phyloP scores from a whole-genome alignment of 1,140 invertebrate genomes.

The Bombus picipes region DNA sequence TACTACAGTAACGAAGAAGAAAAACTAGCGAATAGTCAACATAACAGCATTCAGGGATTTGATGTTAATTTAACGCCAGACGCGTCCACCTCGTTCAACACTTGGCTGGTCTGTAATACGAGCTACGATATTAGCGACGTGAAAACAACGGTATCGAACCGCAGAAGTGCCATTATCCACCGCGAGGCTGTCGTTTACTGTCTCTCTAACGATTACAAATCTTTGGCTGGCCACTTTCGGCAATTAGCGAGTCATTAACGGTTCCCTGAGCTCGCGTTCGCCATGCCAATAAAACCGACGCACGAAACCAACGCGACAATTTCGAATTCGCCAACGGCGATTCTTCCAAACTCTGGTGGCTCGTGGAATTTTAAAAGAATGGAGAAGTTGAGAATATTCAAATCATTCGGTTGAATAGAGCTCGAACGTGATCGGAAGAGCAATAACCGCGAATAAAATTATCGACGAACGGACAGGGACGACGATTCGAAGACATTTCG shows the following conservation, averaged over 20 bases:
- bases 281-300: conserved; percentile 2
- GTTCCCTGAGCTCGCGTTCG: conserved; percentile 5
- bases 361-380: no score
- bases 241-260: conserved; percentile 54
- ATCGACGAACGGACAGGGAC: conserved; percentile 41
- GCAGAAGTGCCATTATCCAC: conserved; percentile 52
- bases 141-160: conserved; percentile 32
- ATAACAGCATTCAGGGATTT: background rate
- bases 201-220: conserved; percentile 55
- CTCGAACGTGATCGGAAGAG: conserved; percentile 50
- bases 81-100: background rate
- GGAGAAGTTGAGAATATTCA: conserved; percentile 65
- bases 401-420: conserved; percentile 64
- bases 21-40: background rate
- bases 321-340: background rate
- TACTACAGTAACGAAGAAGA: no score
- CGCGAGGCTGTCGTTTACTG: conserved; percentile 47
- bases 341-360: background rate
- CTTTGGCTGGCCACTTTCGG: conserved; percentile 38
- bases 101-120: background rate
- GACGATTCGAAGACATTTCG: conserved; percentile 66
- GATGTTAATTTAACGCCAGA: background rate
- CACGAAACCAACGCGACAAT: background rate
- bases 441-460: conserved; percentile 64
- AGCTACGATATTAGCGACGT: conserved; percentile 24